A percentile compares a stretch with the other conserved stretches of the same genome.
Evolutionary conservation across 23 tunicate species (phyloP).

Genomic region (Phallusia fumigata): DNA sequence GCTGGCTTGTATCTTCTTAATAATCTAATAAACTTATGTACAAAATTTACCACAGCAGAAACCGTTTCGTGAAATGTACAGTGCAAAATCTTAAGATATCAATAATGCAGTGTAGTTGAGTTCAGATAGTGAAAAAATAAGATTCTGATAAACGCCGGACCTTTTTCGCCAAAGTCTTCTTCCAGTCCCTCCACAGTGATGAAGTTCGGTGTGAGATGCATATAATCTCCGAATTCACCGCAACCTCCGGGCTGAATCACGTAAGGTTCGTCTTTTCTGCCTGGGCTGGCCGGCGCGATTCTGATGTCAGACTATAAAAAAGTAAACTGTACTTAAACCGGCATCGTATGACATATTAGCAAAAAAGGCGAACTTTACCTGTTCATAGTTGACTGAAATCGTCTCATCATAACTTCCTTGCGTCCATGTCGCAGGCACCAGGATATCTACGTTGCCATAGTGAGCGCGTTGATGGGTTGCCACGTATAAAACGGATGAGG

Average conservation of each 20-base stretch:
- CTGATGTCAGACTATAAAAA: constrained; percentile 22
- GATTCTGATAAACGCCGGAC: neutral
- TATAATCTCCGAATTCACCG: constrained; percentile 32
- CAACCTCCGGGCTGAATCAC: constrained; percentile 44
- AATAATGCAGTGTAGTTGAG: too few species aligned
- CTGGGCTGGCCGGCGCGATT: neutral
- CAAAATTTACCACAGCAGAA: too few species aligned
- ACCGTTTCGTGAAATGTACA: too few species aligned
- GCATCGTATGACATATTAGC: too few species aligned
- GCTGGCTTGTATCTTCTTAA: too few species aligned
- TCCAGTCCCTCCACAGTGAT: constrained; percentile 1
- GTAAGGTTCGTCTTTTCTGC: constrained; percentile 31
- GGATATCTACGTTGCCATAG: constrained; percentile 49
- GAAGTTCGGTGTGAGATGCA: constrained; percentile 38
- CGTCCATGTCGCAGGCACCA: constrained; percentile 68
- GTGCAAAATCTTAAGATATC: too few species aligned
- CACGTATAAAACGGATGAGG: constrained; percentile 30
- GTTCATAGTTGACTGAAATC: constrained; percentile 12
- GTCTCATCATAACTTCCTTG: constrained; percentile 15
- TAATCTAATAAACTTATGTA: too few species aligned
- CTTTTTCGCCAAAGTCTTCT: constrained; percentile 19
- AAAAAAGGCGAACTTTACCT: constrained; percentile 18
- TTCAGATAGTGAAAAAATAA: too few species aligned
- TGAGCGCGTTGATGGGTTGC: constrained; percentile 67
- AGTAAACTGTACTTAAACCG: neutral